A percentile compares a stretch with the other conserved stretches of the same genome.
Conservation (phyloP, 2,113 vertebrate species). For the Morone chrysops region DNA sequence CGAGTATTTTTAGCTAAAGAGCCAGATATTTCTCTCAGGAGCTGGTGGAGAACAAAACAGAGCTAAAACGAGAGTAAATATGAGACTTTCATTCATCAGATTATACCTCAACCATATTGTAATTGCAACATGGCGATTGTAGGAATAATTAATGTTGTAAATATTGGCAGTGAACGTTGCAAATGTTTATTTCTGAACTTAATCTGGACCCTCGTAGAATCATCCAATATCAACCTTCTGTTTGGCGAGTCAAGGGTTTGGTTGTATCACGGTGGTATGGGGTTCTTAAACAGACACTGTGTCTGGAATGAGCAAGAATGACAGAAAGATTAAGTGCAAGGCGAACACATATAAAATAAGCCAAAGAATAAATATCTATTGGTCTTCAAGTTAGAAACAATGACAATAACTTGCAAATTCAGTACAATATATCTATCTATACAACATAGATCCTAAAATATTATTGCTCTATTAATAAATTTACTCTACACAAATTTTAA, state of each 20-base stretch:
- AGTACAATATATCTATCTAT: conserved; percentile 30
- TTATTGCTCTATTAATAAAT: conserved; percentile 77
- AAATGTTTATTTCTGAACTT: not conserved
- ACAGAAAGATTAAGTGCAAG: conserved; percentile 19
- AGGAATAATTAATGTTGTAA: not conserved
- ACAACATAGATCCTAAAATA: conserved; percentile 51
- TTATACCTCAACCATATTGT: not conserved
- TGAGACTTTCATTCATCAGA: not conserved
- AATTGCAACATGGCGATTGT: not conserved
- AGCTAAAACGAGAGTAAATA: not conserved
- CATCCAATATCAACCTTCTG: not conserved
- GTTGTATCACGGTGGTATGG: not conserved
- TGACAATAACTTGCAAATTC: conserved; percentile 4
- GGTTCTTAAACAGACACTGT: not conserved
- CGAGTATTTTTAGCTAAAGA: not conserved
- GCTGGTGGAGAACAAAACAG: conserved; percentile 1
- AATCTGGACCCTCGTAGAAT: conserved; percentile 7
- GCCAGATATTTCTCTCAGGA: not conserved
- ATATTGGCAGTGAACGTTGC: conserved; percentile 1
- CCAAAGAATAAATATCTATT: not conserved
- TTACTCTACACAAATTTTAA: conserved; percentile 55
- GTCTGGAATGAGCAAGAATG: not conserved
- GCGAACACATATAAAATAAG: conserved; percentile 18
- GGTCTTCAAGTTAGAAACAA: conserved; percentile 35
- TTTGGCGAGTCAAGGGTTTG: not conserved